A percentile compares a stretch with the other conserved stretches of the same genome.
Conservation (phyloP, 2,888 invertebrate genomes). For the Orthosia cruda region DNA sequence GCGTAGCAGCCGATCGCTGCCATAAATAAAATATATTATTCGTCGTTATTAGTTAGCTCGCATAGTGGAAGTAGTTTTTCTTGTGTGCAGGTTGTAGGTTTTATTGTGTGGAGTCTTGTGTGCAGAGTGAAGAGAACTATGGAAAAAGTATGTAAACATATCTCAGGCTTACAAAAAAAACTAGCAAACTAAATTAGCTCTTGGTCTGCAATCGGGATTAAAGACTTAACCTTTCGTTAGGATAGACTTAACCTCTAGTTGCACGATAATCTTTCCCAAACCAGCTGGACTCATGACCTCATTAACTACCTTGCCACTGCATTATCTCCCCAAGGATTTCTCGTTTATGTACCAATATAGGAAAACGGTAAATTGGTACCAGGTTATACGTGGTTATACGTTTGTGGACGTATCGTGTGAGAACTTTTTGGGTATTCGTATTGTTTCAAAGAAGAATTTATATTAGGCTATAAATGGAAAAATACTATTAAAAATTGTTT, state of each 20-base stretch:
- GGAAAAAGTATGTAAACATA: no score
- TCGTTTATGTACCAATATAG: not conserved
- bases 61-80: no score
- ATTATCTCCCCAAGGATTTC: conserved; percentile 2
- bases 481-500: not conserved
- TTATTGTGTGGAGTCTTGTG: no score
- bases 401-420: not conserved
- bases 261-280: conserved; percentile 1
- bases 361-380: conserved; percentile 17
- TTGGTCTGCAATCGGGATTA: no score
- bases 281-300: not conserved
- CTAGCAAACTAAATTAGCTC: no score
- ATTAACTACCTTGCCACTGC: conserved; percentile 1
- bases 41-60: no score
- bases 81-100: no score
- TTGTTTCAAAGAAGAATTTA: not conserved
- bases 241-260: not conserved
- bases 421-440: not conserved
- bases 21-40: no score
- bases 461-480: not conserved
- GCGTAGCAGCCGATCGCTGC: no score
- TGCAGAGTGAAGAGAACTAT: no score
- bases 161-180: no score
- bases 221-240: not conserved
- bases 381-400: not conserved